Evolutionary conservation across 64 coral and sea anemone species (phyloP).

Genomic region (Stylophora pistillata): DNA sequence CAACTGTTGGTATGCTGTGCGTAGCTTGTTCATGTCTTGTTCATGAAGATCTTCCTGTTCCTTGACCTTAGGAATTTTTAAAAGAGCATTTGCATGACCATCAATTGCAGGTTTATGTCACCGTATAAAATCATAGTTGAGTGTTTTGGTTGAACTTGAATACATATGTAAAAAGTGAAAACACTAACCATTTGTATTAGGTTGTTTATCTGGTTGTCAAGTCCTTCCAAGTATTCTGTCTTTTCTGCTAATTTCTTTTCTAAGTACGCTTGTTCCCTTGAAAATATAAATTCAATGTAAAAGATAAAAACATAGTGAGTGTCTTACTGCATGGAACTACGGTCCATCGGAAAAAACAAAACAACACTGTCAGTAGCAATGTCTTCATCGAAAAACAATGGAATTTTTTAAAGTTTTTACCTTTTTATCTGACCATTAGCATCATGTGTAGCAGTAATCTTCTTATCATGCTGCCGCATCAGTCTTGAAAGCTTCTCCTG

Average conservation of each 20-base stretch:
- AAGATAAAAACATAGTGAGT: too few relatives aligned
- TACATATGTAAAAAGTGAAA: background rate
- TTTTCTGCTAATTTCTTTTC: constrained; percentile 28
- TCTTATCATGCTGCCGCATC: constrained; percentile 60
- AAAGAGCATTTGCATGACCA: background rate
- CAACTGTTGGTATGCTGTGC: constrained; percentile 12
- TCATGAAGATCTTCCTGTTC: constrained; percentile 10
- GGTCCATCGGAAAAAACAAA: background rate
- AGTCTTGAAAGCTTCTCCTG: constrained; percentile 56
- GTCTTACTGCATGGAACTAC: too few relatives aligned
- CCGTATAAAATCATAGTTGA: too few relatives aligned
- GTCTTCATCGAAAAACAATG: background rate
- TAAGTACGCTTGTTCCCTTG: constrained; percentile 24
- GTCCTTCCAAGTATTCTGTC: background rate
- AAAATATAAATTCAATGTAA: background rate
- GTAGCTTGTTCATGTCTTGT: constrained; percentile 26
- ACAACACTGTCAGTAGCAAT: too few relatives aligned
- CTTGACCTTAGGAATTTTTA: background rate
- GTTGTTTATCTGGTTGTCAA: background rate
- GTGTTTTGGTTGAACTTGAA: too few relatives aligned
- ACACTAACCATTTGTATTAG: constrained; percentile 15
- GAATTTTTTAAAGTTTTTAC: background rate
- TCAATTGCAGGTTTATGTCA: too few relatives aligned
- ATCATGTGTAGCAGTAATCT: constrained; percentile 39
- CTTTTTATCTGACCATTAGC: constrained; percentile 32